Evolutionary conservation across 2,113 vertebrate genomes (phyloP), one percentile per base, ranked within the genome.

Genomic region (Ictalurus furcatus): DNA sequence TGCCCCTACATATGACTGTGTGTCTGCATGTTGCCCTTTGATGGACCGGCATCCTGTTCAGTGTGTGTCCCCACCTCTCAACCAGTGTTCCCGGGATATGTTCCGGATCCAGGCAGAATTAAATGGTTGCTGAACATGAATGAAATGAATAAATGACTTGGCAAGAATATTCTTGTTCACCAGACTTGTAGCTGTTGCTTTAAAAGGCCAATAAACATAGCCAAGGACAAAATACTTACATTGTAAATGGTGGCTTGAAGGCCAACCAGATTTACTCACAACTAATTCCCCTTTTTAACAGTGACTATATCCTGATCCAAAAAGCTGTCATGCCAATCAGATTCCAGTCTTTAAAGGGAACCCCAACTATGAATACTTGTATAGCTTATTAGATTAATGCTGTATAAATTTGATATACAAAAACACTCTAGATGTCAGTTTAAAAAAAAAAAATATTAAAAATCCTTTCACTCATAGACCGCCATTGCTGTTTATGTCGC

Each of bases 221-320:
- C 79, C 28, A 58, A 82, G 79, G 19, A 58, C 79, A 82, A 82
- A 82, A 28, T 34, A 59, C 28, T 82, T 34, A 34, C 54, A 82
- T 17, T 34, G n/a, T 34, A 82, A 82, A 17, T 30, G 28, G 17
- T 82, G 17, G 3, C 34, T 82, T 81, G 79, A 9, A 1, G 9
- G 52, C 52, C 79, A 81, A 58, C 28, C 54, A 21, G n/a, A 58
- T 58, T 82, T 34, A 21, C 54, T 58, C 8, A 21, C 0, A 58
- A 8, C 48, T 14, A 16, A 17, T 28, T 2, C 78, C 40, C 25
- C 44, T 54, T 23, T 78, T 48, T 37, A 48, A 23, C 40, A 48
- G 23, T 13, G 74, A n/a, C n/a, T n/a, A 25, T 76, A 44, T 44
- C 2, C 19, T 76, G 73, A 44, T 78, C 74, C 40, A 78, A 78